phyloP scores from a whole-genome alignment of 2,888 invertebrate genomes.

The Ischnus inquisitorius region DNA sequence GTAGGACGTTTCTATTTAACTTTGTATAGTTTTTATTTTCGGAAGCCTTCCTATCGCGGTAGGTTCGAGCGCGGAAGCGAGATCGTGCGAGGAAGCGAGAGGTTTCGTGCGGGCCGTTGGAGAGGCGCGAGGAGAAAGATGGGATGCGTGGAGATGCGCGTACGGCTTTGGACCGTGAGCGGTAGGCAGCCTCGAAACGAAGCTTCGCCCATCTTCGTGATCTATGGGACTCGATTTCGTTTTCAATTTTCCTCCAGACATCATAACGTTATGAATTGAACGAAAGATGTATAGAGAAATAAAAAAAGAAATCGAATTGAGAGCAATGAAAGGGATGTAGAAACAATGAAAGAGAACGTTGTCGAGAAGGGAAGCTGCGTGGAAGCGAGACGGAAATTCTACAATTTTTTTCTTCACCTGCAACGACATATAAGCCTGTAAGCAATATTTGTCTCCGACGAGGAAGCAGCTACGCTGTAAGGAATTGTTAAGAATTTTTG shows the following conservation, averaged over 20 bases:
- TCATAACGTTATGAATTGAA: constrained; percentile 40
- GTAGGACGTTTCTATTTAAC: constrained; percentile 15
- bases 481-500: not conserved
- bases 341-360: not conserved
- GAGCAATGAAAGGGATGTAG: not conserved
- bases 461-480: not conserved
- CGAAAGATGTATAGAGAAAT: constrained; percentile 26
- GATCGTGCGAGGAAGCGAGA: not conserved
- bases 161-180: not conserved
- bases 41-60: not conserved
- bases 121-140: not conserved
- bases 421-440: not conserved
- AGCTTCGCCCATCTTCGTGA: constrained; percentile 43
- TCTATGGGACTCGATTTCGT: constrained; percentile 58
- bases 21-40: not conserved
- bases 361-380: not conserved
- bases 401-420: not conserved
- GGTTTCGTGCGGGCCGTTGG: not conserved
- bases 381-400: not conserved
- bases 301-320: constrained; percentile 16
- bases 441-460: not conserved
- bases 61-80: not conserved
- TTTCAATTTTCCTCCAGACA: constrained; percentile 56
- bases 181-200: constrained; percentile 10
- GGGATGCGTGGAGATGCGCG: not conserved